These are phyloP conservation scores for Amia ocellicauda DNA, from an alignment of 2,113 vertebrate genomes.

Conservation along the genomic window DNA sequence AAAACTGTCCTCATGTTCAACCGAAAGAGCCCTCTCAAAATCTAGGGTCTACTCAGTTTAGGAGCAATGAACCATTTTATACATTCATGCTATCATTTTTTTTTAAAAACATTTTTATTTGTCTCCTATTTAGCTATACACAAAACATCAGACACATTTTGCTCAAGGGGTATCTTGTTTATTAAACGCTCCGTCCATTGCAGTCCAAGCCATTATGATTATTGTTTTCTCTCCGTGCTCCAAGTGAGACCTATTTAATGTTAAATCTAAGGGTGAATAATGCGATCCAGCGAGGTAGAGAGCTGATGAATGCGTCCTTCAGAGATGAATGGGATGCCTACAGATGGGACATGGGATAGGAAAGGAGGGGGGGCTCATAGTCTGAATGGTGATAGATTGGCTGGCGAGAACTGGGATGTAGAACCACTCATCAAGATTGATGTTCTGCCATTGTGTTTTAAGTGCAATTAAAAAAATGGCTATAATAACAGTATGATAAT, in stretches of 20 bases:
- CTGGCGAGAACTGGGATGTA: slow-evolving; percentile 68
- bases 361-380: slow-evolving; percentile 28
- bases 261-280: neutral
- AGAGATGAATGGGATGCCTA: slow-evolving; percentile 25
- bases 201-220: neutral
- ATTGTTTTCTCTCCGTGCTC: neutral
- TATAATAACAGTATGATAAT: slow-evolving; percentile 61
- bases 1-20: slow-evolving; percentile 24
- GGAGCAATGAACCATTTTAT: neutral
- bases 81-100: too few relatives aligned
- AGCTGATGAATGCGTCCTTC: slow-evolving; percentile 5
- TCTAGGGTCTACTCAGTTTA: neutral
- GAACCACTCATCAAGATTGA: slow-evolving; percentile 83
- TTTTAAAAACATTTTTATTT: too few relatives aligned
- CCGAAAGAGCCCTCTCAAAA: slow-evolving; percentile 18
- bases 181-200: neutral
- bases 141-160: too few relatives aligned
- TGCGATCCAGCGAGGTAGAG: neutral
- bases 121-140: too few relatives aligned
- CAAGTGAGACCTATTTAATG: neutral
- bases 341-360: slow-evolving; percentile 19
- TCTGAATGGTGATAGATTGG: slow-evolving; percentile 73
- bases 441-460: slow-evolving; percentile 78
- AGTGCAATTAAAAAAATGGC: slow-evolving; percentile 77
- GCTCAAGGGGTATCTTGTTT: too few relatives aligned